Evolutionary conservation across 2,797 vertebrate genomes (phyloP).

Genomic region (Lepus townsendii): DNA sequence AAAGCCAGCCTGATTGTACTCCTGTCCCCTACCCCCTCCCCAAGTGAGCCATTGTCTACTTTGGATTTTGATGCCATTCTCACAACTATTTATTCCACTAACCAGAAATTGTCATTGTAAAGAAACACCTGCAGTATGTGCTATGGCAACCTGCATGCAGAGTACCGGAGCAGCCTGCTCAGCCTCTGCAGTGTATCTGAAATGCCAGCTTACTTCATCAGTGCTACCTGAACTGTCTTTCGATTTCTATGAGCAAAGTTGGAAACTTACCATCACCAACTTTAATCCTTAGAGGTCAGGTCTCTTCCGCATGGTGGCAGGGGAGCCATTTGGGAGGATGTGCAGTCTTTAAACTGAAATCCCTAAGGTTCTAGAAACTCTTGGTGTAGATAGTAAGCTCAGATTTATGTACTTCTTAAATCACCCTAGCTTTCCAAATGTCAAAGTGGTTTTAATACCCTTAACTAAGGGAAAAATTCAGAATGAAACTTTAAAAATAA

Average conservation of each 20-base stretch:
- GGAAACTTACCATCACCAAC: constrained; percentile 71
- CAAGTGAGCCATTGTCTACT: constrained; percentile 53
- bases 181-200: constrained; percentile 57
- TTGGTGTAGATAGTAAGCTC: constrained; percentile 81
- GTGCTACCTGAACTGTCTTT: constrained; percentile 78
- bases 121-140: neutral
- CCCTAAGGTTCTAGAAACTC: constrained; percentile 70
- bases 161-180: neutral
- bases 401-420: constrained; percentile 73
- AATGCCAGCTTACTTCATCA: constrained; percentile 71
- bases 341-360: constrained; percentile 77
- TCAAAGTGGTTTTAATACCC: constrained; percentile 78
- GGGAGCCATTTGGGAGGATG: constrained; percentile 69
- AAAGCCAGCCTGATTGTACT: neutral
- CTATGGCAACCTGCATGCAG: neutral
- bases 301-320: constrained; percentile 74
- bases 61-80: constrained; percentile 78
- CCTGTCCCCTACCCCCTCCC: neutral
- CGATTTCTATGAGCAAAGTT: constrained; percentile 80
- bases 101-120: constrained; percentile 41
- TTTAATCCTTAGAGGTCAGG: constrained; percentile 77
- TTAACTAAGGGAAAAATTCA: constrained; percentile 67
- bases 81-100: constrained; percentile 76
- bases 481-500: constrained; percentile 71
- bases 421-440: constrained; percentile 78